Conservation (phyloP, 2,888 invertebrate species). For the Spatulosminthurus flaviceps region DNA sequence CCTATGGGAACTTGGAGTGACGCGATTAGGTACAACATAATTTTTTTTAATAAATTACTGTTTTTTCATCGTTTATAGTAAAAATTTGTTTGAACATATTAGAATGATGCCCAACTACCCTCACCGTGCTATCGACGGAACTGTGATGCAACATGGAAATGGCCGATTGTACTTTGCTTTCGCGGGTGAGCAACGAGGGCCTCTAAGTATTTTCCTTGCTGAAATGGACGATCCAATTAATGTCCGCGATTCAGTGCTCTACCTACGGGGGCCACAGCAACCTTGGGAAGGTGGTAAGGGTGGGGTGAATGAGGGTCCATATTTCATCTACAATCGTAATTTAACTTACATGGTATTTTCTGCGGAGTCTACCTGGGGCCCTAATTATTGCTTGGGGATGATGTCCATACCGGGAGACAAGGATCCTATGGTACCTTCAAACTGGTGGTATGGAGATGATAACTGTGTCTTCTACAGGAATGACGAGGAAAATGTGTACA, state of each 20-base stretch:
- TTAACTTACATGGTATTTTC: conserved; percentile 52
- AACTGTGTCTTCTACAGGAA: conserved; percentile 53
- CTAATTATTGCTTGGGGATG: conserved; percentile 52
- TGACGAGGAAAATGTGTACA: conserved; percentile 54
- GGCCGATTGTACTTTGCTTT: conserved; percentile 52
- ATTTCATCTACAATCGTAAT: conserved; percentile 50
- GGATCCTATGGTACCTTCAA: conserved; percentile 53
- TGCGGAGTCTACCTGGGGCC: conserved; percentile 51
- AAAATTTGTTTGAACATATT: not conserved
- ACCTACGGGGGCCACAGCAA: conserved; percentile 48
- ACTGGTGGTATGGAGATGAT: conserved; percentile 52
- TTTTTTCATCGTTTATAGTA: too few species aligned
- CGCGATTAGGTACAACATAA: conserved; percentile 55
- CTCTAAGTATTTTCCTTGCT: conserved; percentile 47
- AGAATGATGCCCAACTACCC: conserved; percentile 37
- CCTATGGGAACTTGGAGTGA: conserved; percentile 54
- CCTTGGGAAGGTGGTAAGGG: conserved; percentile 51
- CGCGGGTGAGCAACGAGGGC: conserved; percentile 36
- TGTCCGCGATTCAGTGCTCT: conserved; percentile 24
- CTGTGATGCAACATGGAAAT: conserved; percentile 51
- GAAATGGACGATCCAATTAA: conserved; percentile 51
- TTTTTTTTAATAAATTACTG: too few species aligned
- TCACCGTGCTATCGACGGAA: conserved; percentile 52
- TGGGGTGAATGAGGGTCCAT: conserved; percentile 51
- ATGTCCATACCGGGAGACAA: conserved; percentile 50